Percentiles rank a stretch among this genome's conserved stretches.
These are phyloP conservation scores for Aegithalos caudatus DNA, from an alignment of 2,113 vertebrate species.

Conservation along the genomic window DNA sequence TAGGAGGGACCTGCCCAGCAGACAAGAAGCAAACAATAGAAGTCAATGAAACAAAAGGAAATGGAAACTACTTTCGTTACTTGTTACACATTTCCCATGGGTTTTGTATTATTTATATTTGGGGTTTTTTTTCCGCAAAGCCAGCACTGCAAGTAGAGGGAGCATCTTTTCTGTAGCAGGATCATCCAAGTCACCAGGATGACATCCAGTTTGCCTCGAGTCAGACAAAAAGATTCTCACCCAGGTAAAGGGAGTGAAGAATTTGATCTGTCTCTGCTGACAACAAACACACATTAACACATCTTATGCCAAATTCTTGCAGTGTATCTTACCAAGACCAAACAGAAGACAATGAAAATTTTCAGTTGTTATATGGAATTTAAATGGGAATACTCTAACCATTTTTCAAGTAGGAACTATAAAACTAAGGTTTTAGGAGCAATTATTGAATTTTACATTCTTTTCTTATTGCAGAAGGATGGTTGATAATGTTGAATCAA, in stretches of 20 bases:
- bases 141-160: background rate
- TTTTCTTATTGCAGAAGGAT: background rate
- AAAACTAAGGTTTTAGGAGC: background rate
- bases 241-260: background rate
- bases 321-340: background rate
- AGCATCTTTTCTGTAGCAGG: background rate
- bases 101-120: rapidly evolving
- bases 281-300: background rate
- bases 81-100: background rate
- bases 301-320: background rate
- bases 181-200: background rate
- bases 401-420: background rate
- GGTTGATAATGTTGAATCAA: background rate
- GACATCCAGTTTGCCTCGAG: background rate
- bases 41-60: background rate
- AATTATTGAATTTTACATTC: background rate
- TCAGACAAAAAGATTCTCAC: background rate
- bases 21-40: rapidly evolving
- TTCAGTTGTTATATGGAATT: background rate
- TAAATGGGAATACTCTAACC: background rate
- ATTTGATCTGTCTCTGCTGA: background rate
- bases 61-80: background rate
- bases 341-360: background rate
- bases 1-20: rapidly evolving
- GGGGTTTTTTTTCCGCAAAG: background rate